Evolutionary conservation across 2,797 vertebrate species (phyloP), one percentile per base, ranked within the genome.

Genomic region (Microctenopoma steveboyesi): DNA sequence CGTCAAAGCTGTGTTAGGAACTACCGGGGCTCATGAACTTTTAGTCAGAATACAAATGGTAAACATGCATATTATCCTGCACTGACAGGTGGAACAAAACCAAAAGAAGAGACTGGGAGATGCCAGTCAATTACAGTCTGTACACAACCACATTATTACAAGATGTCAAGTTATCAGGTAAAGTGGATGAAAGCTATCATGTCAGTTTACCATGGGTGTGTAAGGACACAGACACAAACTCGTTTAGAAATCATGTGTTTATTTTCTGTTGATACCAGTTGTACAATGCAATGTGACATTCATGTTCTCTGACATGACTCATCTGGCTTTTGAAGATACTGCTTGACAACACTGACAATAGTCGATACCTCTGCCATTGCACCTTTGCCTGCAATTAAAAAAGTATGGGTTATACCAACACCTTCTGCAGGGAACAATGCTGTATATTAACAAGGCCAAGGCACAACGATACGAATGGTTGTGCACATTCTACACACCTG

Each of bases 281-380:
- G 22, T 30, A 14, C 8, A 25, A 5, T 30, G 45, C 0, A 2
- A 68, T n/a, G 10, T 55, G n/a, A 51, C 0, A 0, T 48, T 79
- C 67, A 79, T n/a, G 60, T 51, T 51, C 70, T 53, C 37, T 63
- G 42, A 62, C 62, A 63, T 67, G 85, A 79, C 45, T 84, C 76
- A 35, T 83, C 73, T 57, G 65, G 10, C 81, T 64, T 83, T 30
- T 69, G 83, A 40, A 91, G 75, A 72, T 91, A 84, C 53, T 92
- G 90, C 72, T 91, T 90, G 64, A 98, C 91, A 5, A 83, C 85
- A 56, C 88, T 88, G 78, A 97, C 84, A 30, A 99, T 96, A 51
- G 95, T 95, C 3, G 88, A 82, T 55, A 98, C 94, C 74, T 98
- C 97, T 39, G 97, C 97, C 98, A 99, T 99, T 84, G 95, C 98